Evolutionary conservation across 2,888 invertebrate genomes (phyloP).

Genomic region (Polia nebulosa): DNA sequence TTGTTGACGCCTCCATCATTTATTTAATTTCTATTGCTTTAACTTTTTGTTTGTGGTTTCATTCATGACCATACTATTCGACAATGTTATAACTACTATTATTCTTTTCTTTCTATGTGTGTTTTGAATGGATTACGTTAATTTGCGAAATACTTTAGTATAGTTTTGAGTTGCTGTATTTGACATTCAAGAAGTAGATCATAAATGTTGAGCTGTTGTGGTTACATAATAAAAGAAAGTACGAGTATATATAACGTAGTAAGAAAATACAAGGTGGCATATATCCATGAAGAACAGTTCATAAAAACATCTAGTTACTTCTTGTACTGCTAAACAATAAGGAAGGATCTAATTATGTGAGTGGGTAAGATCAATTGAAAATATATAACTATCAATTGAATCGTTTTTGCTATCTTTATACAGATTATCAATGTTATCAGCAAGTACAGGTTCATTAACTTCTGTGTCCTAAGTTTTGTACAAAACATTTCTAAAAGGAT

Average conservation of each 20-base stretch:
- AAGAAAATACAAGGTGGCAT: neutral
- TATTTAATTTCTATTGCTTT: slow-evolving; percentile 49
- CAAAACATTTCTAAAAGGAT: no score
- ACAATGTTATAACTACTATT: slow-evolving; percentile 13
- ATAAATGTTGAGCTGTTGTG: neutral
- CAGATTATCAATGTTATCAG: slow-evolving; percentile 5
- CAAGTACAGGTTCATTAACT: slow-evolving; percentile 7
- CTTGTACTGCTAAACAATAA: neutral
- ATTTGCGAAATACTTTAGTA: slow-evolving; percentile 19
- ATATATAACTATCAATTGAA: slow-evolving; percentile 4
- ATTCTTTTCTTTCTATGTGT: no score
- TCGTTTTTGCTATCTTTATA: neutral
- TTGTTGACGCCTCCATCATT: slow-evolving; percentile 47
- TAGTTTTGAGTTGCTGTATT: slow-evolving; percentile 1
- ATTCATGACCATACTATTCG: slow-evolving; percentile 44
- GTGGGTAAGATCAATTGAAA: neutral
- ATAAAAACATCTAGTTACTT: neutral
- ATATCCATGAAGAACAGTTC: neutral
- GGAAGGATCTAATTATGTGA: neutral
- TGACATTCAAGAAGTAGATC: neutral
- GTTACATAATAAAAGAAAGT: neutral
- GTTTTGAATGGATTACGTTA: slow-evolving; percentile 30
- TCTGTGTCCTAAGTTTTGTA: neutral
- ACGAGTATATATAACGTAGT: slow-evolving; percentile 2
- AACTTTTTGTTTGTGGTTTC: slow-evolving; percentile 51